Conservation (phyloP, 2,113 vertebrate genomes). For the Willisornis vidua region DNA sequence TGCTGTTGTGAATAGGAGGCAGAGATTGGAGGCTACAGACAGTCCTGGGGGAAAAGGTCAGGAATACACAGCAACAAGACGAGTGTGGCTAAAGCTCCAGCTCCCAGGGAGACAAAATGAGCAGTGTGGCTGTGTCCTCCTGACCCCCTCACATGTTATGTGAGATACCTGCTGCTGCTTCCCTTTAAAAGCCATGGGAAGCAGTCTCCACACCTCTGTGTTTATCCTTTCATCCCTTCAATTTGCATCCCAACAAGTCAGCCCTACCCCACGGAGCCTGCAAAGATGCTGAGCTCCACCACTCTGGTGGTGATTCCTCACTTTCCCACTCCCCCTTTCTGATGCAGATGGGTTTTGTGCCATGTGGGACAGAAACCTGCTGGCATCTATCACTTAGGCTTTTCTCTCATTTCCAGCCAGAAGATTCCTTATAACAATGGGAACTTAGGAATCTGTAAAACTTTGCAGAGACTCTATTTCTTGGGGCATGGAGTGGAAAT, state of each 20-base stretch:
- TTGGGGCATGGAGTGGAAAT: constrained; percentile 45
- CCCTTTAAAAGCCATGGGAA: background rate
- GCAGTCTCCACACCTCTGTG: background rate
- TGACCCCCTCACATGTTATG: rapidly evolving
- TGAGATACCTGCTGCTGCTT: background rate
- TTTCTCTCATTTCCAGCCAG: background rate
- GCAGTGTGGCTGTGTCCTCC: background rate
- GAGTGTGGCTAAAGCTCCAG: background rate
- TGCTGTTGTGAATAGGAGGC: background rate
- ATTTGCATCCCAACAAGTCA: background rate
- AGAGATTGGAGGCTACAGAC: background rate
- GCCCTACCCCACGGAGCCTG: background rate
- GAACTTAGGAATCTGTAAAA: background rate
- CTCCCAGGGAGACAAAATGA: background rate
- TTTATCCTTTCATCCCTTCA: background rate
- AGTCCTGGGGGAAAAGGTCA: background rate
- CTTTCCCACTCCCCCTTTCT: background rate
- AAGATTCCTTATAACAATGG: background rate
- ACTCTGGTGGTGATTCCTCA: background rate
- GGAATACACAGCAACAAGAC: background rate
- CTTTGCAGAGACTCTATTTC: constrained; percentile 39
- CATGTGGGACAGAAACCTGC: background rate
- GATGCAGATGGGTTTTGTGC: background rate
- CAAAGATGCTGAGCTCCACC: background rate
- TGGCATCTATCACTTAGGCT: background rate